Evolutionary conservation across 1,140 invertebrate species (phyloP).

Genomic region (Pseudomyrmex gracilis): DNA sequence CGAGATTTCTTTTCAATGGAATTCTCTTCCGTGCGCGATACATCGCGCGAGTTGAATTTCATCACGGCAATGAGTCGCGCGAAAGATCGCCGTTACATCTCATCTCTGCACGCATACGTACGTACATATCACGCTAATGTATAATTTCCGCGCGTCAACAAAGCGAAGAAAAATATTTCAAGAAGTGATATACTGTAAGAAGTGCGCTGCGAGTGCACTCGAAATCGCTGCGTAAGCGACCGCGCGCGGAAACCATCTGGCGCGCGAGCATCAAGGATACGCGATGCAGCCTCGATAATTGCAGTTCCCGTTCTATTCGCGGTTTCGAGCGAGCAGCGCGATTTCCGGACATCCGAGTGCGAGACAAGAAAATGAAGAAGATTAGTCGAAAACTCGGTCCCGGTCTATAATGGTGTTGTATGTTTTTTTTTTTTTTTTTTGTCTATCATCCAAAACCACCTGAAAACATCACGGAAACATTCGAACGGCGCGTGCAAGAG

Average conservation of each 20-base stretch:
- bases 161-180: constrained; percentile 57
- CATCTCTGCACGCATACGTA: not conserved
- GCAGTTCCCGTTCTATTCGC: constrained; percentile 26
- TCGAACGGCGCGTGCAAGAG: constrained; percentile 33
- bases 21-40: constrained; percentile 51
- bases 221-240: constrained; percentile 53
- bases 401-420: constrained; percentile 23
- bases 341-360: constrained; percentile 25
- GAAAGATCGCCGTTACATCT: constrained; percentile 46
- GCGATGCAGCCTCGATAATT: constrained; percentile 52
- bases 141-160: constrained; percentile 28
- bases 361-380: constrained; percentile 10
- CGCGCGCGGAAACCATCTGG: constrained; percentile 56
- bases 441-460: too few relatives aligned
- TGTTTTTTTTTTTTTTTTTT: not conserved
- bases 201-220: constrained; percentile 19
- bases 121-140: constrained; percentile 45
- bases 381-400: constrained; percentile 26
- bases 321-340: not conserved
- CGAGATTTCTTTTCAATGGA: constrained; percentile 61
- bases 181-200: constrained; percentile 45
- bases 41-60: constrained; percentile 51
- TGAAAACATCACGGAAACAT: constrained; percentile 6
- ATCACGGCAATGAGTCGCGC: constrained; percentile 8
- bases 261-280: constrained; percentile 54